Percentiles rank a stretch among this genome's conserved stretches.
Conservation (phyloP, 1,140 invertebrate genomes). For the Brachionus plicatilis region DNA sequence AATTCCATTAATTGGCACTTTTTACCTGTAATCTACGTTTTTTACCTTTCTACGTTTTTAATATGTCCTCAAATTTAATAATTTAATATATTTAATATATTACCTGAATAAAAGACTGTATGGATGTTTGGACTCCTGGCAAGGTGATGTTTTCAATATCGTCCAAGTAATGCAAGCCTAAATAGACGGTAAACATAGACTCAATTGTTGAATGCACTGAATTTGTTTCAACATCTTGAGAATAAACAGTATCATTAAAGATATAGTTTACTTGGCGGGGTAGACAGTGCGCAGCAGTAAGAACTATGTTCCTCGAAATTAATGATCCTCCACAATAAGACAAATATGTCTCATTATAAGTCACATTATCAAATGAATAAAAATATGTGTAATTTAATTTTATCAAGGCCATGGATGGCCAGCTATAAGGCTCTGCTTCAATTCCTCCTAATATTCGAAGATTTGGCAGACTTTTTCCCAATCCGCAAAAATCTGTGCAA, state of each 20-base stretch:
- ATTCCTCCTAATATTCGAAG: neutral
- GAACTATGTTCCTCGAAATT: neutral
- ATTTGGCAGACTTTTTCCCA: neutral
- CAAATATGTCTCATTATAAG: neutral
- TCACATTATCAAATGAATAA: neutral
- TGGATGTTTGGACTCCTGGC: neutral
- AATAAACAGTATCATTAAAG: neutral
- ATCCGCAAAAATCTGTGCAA: neutral
- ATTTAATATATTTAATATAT: too few relatives aligned
- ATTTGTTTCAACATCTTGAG: neutral
- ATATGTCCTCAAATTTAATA: too few relatives aligned
- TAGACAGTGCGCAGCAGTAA: constrained; percentile 35
- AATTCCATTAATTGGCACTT: too few relatives aligned
- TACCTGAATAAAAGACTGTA: neutral
- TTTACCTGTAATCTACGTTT: too few relatives aligned
- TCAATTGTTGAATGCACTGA: neutral
- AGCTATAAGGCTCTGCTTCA: constrained; percentile 4
- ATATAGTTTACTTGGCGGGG: neutral
- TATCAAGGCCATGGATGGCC: constrained; percentile 7
- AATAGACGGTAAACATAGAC: constrained; percentile 29
- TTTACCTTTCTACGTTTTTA: too few relatives aligned
- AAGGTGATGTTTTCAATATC: neutral
- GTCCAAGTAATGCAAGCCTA: neutral
- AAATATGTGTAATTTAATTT: constrained; percentile 11
- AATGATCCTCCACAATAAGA: constrained; percentile 14